Base-by-base conservation (phyloP, 2,888 invertebrate genomes). In the Lordiphosa fenestrarum region DNA sequence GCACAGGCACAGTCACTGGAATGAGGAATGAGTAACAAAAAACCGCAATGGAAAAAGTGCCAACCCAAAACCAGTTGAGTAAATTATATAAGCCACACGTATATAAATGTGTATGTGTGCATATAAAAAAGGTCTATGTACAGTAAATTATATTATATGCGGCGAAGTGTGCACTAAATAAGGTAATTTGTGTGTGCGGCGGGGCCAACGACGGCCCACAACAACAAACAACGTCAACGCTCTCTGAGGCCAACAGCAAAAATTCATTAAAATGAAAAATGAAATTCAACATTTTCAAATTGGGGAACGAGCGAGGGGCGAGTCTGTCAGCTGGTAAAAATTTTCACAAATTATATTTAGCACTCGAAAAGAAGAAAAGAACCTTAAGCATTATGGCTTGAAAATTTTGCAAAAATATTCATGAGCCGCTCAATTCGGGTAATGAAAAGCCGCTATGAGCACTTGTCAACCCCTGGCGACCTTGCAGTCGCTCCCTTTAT, bases 231-330 rank as follows among this genome's bases (percentile, higher is more conserved):
- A 59, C 58, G 25, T 15, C 25, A 49, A 55, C 48, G 46, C 46
- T 38, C 33, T 12, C 49, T 41, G 42, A 30, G 44, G 37, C 56
- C 63, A 82, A 62, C 67, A 80, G 65, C 71, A 59, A 68, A 75
- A 83, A 77, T 84, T 83, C 83, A 83, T 83, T 83, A 85, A 83
- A 83, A 83, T 83, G 83, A 83, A 83, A 83, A 83, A 85, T 83
- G 84, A 82, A 85, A 82, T 73, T 73, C 69, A 85, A 78, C 73
- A 41, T 60, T 60, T 78, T 55, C 30, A 30, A 25, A 30, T 19
- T 39, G 36, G 4, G 1, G 30, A 9, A 9, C 3, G n/a, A n/a
- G n/a, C n/a, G n/a, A 1, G 25, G 25, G 7, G 6, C 33, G 23
- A 5, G 10, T 30, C 44, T 35, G 41, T 19, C 49, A 57, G 61